Base-by-base conservation (phyloP, 2,113 vertebrate genomes). In the Amphilophus citrinellus region DNA sequence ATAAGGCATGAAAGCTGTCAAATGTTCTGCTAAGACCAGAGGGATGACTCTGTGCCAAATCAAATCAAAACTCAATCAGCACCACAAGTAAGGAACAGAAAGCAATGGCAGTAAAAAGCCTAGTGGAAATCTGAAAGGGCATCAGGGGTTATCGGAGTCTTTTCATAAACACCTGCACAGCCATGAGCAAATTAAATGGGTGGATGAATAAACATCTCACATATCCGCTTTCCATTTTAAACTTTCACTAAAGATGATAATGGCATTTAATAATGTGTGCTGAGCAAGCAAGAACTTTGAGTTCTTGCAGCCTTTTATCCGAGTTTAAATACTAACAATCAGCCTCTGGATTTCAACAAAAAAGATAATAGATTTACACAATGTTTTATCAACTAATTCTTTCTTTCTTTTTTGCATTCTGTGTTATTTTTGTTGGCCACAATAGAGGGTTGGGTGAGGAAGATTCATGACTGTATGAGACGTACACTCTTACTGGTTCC, bases 61-160 rank as follows among this genome's bases (percentile, higher is more conserved):
- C 62, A 82, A 85, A 76, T 14, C 61, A 58, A 65, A 76, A 53
- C 75, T 47, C 62, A 77, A 22, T 30, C 14, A 44, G 37, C 73
- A 2, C 7, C 32, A 24, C 47, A 76, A 83, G 88, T 84, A 79
- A 87, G 57, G 53, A 86, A 18, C 68, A 82, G 84, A 91, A 91
- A 91, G 10, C 80, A 3, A 7, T 44, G 63, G 60, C 32, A 65
- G 20, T 82, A 9, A 37, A 56, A 61, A 84, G 84, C 24, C 2
- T 79, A 79, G 80, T 77, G 83, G 71, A 91, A 89, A 87, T 44
- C 60, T 83, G 13, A 82, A 80, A 85, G 86, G 78, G 53, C 63
- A 85, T 90, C 39, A 2, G 3, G 2, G 79, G 85, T 90, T 88
- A 91, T 89, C 78, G 0, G 3, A 75, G 73, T 15, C 60, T 82